Conservation (phyloP, 2,888 invertebrate species). For the Drosophila recens region DNA sequence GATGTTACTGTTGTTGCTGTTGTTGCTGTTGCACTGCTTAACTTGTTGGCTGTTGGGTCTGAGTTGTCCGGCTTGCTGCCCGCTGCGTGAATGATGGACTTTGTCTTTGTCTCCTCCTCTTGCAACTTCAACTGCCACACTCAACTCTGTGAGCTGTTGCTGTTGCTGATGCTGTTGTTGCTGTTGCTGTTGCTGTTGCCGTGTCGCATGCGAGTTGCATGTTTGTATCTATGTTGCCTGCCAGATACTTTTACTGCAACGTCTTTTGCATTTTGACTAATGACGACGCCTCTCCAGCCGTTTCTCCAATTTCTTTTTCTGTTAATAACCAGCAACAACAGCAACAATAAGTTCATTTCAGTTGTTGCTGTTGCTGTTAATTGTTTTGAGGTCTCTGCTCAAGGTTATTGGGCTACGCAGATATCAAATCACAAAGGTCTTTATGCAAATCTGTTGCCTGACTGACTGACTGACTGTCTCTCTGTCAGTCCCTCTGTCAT, state of each 20-base stretch:
- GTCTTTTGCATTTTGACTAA: conserved; percentile 76
- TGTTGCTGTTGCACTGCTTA: conserved; percentile 59
- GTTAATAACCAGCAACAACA: conserved; percentile 65
- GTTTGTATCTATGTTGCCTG: conserved; percentile 78
- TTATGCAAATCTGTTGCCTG: conserved; percentile 59
- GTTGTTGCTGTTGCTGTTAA: conserved; percentile 31
- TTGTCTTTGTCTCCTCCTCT: conserved; percentile 67
- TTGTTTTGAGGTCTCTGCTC: conserved; percentile 38
- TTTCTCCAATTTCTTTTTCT: conserved; percentile 68
- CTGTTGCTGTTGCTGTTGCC: conserved; percentile 43
- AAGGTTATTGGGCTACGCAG: conserved; percentile 41
- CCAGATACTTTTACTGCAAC: conserved; percentile 78
- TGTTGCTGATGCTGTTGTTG: conserved; percentile 24
- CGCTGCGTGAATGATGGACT: conserved; percentile 84
- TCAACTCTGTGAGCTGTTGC: conserved; percentile 35
- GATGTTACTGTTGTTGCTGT: conserved; percentile 37
- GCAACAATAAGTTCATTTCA: conserved; percentile 14
- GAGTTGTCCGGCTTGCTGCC: conserved; percentile 73
- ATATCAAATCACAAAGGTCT: conserved; percentile 49
- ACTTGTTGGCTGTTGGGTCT: conserved; percentile 59
- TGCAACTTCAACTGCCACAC: conserved; percentile 58
- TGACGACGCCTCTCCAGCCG: conserved; percentile 65
- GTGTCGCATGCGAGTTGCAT: conserved; percentile 67
- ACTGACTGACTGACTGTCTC: neutral
- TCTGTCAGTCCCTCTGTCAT: conserved; percentile 39